A percentile compares a stretch with the other conserved stretches of the same genome.
phyloP scores from a whole-genome alignment of 2,888 invertebrate genomes.

The Drosophila paramelanica region DNA sequence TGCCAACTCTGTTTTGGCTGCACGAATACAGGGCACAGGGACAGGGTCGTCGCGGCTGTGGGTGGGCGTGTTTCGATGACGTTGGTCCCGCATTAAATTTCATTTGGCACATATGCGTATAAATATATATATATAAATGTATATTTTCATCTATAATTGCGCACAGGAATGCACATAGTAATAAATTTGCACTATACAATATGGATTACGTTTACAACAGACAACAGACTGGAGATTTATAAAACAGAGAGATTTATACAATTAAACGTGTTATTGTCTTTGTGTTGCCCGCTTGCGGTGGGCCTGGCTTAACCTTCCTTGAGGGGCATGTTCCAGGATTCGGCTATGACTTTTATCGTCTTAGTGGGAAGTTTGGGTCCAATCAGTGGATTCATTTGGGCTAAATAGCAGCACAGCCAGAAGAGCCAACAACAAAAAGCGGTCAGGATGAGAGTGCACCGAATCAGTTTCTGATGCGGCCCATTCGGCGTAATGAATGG shows the following conservation, averaged over 20 bases:
- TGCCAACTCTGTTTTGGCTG: not conserved
- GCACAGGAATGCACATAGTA: constrained; percentile 40
- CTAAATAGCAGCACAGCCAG: constrained; percentile 96
- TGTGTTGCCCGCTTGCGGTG: not conserved
- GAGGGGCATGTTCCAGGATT: constrained; percentile 88
- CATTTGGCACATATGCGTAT: constrained; percentile 2
- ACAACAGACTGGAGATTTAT: constrained; percentile 26
- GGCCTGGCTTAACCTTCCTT: constrained; percentile 32
- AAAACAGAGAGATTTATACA: constrained; percentile 31
- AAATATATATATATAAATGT: constrained; percentile 20
- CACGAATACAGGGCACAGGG: constrained; percentile 29
- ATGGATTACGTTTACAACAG: constrained; percentile 16
- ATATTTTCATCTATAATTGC: constrained; percentile 31
- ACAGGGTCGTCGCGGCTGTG: constrained; percentile 23
- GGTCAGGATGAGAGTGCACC: constrained; percentile 93
- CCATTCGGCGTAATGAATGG: constrained; percentile 96
- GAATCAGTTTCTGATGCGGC: constrained; percentile 96
- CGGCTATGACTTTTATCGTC: constrained; percentile 91
- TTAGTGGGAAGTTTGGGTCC: constrained; percentile 91
- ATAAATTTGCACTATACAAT: constrained; percentile 44
- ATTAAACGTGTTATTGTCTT: constrained; percentile 19
- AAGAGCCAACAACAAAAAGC: constrained; percentile 96
- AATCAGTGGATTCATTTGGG: constrained; percentile 96
- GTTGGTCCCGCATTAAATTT: not conserved
- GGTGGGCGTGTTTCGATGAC: constrained; percentile 29